Evolutionary conservation across 2,888 invertebrate species (phyloP), one percentile per base, ranked within the genome.

Genomic region (Ormyrus nitidulus): DNA sequence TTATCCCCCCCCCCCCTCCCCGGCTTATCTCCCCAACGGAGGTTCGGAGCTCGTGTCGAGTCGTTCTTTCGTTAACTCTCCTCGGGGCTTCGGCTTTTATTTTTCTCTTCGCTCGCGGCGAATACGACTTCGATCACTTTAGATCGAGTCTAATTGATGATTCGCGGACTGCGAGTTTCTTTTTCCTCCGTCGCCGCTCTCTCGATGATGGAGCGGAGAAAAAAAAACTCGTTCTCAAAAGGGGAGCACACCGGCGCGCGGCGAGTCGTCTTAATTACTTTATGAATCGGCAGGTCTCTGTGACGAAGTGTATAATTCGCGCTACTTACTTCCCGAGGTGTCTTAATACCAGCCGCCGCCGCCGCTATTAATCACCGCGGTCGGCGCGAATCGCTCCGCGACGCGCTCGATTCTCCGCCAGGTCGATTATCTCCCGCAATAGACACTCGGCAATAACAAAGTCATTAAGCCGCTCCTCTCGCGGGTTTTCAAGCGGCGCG

Each of bases 91-190:
- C 34, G 34, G 34, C 34, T 34, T 34, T 34, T 34, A 34, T 34
- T 34, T 34, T 34, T 34, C 34, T 34, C 34, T 0, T 34, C 3
- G 34, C 34, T 4, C 34, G 34, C 34, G 34, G 34, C 34, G 34
- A 34, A 4, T 4, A 34, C 34, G 1, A 4, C 34, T 34, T 34
- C 61, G 61, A 71, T 71, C 53, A 11, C 49, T 59, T 59, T 19
- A 51, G 58, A 77, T 77, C 66, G 66, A 71, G 68, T 66, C 53
- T 72, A 78, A 78, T 78, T 68, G 68, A 73, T 62, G 72, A 61
- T 3, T 68, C 68, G 56, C 5, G 54, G 10, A 34, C 49, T 34
- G 19, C 5, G 11, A 5, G 34, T 51, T 48, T 10, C 8, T 56
- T 66, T 34, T 69, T 48, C 49, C 6, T 5, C 34, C 34, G 34